Percentiles rank a stretch among this genome's conserved stretches.
These are phyloP conservation scores for Crambe crambe DNA, from an alignment of 37 sponge, comb jelly and placozoan genomes.

Conservation along the genomic window DNA sequence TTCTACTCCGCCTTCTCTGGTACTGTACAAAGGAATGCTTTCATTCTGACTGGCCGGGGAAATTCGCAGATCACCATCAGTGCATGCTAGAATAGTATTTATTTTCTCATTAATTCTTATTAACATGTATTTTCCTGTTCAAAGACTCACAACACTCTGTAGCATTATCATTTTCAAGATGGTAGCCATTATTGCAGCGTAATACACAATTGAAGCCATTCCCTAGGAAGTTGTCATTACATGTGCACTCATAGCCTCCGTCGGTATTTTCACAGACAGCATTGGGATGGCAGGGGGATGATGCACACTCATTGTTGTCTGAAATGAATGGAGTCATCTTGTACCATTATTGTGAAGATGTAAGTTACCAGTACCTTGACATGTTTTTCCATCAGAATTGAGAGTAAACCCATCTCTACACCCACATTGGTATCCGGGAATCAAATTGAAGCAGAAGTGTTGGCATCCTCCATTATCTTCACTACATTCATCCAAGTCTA, in stretches of 20 bases:
- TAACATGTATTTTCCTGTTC: background rate
- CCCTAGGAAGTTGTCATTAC: slow-evolving; percentile 12
- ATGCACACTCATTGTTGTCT: slow-evolving; percentile 4
- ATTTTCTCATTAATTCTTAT: background rate
- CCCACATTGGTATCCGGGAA: slow-evolving; percentile 25
- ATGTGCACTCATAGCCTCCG: slow-evolving; percentile 9
- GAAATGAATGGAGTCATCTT: background rate
- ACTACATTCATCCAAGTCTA: slow-evolving; percentile 17
- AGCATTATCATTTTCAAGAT: background rate
- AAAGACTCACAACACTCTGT: background rate
- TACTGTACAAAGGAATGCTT: background rate
- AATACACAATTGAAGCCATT: slow-evolving; percentile 15
- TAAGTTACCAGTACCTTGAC: background rate
- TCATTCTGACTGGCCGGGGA: background rate
- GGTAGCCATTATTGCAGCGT: background rate
- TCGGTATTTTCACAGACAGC: slow-evolving; percentile 4
- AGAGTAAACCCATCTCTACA: slow-evolving; percentile 17
- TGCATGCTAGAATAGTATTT: background rate
- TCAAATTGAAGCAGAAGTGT: slow-evolving; percentile 3
- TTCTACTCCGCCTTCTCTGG: slow-evolving; percentile 30
- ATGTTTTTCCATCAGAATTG: slow-evolving; percentile 8
- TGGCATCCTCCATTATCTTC: slow-evolving; percentile 3
- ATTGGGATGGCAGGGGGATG: slow-evolving; percentile 16
- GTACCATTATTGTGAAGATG: background rate
- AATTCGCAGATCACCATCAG: slow-evolving; percentile 16